Base-by-base conservation (phyloP, 2,888 invertebrate genomes). In the Dicroscelio sp. region DNA sequence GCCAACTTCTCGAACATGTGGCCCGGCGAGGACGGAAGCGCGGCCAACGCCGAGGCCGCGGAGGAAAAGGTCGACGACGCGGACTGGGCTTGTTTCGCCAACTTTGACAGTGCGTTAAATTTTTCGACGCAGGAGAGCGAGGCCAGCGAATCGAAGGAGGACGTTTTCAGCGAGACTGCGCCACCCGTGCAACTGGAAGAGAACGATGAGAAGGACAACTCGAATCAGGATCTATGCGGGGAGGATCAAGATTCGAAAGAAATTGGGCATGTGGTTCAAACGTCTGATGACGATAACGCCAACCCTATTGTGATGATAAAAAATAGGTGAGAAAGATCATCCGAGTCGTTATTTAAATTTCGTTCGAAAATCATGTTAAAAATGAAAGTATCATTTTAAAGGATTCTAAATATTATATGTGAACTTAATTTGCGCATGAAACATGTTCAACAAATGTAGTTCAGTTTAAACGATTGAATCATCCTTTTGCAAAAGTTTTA, bases 1-100 rank as follows among this genome's bases (percentile, higher is more conserved):
- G n/a, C n/a, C n/a, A 96, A 96, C 93, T 96, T 96, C 89, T 96
- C 96, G 17, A 95, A 93, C 86, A 83, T 93, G 93, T 89, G 94
- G 95, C 84, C 84, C 20, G 71, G 65, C 0, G 88, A 79, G 6
- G 60, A n/a, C n/a, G 79, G 73, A 55, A 12, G 55, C 2, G 35
- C 35, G 25, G 30, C 52, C 30, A 30, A 20, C 14, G 52, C 25
- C 20, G 23, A 55, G 0, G 8, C 30, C 35, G n/a, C 8, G 0
- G 65, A 27, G 0, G 43, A 33, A 6, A 87, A 87, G 33, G 58
- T 48, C 17, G 38, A 78, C 8, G 73, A 80, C 10, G 1, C 30
- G 1, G 65, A 63, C 5, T 60, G 89, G 86, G 79, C 83, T 27
- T 65, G 76, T 75, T 87, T 87, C 20, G 65, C 80, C 1, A 87